Conservation (phyloP, 2,797 vertebrate species). For the Malacoctenus gilli region DNA sequence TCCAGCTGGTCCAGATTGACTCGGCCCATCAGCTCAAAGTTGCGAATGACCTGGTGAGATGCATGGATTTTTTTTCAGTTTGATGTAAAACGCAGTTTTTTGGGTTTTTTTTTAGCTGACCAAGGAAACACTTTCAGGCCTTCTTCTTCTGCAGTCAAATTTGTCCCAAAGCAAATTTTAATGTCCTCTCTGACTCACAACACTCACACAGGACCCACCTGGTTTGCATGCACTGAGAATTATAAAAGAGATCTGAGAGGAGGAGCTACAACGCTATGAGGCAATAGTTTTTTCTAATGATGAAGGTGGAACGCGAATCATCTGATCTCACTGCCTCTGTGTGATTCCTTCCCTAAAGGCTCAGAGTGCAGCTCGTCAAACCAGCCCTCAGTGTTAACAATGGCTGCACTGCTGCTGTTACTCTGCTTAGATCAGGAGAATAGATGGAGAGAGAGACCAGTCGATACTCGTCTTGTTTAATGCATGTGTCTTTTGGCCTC, state of each 20-base stretch:
- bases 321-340: conserved; percentile 15
- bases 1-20: conserved; percentile 98
- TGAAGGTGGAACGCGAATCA: background rate
- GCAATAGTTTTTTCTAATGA: background rate
- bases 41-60: conserved; percentile 88
- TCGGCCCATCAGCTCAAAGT: conserved; percentile 96
- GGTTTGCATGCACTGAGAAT: background rate
- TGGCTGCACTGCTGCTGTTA: conserved; percentile 12
- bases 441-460: too few relatives aligned
- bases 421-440: background rate
- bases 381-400: conserved; percentile 2
- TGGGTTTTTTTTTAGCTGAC: too few relatives aligned
- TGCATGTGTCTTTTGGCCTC: too few relatives aligned
- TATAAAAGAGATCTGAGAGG: background rate
- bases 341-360: conserved; percentile 29
- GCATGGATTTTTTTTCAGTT: too few relatives aligned
- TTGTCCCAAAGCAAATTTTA: background rate
- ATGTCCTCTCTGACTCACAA: background rate
- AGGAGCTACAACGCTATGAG: background rate
- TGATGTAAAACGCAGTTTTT: too few relatives aligned
- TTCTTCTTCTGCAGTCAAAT: background rate
- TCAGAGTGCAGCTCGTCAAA: conserved; percentile 5
- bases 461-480: too few relatives aligned
- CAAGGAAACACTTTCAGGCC: background rate
- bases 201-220: background rate